Evolutionary conservation across 2,888 invertebrate species (phyloP).

Genomic region (Rotaria sp.): DNA sequence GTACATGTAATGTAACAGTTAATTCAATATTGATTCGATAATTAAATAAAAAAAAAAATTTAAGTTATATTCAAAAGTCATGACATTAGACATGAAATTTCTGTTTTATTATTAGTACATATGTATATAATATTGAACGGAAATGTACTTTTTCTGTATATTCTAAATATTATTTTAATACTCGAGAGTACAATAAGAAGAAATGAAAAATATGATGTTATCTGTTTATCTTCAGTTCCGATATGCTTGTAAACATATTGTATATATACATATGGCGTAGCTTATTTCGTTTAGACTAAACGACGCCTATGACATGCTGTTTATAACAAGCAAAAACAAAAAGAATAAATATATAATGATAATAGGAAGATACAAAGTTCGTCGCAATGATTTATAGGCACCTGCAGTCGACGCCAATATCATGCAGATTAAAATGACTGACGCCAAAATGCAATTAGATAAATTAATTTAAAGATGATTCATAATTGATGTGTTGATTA

Average conservation of each 20-base stretch:
- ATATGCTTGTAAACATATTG: neutral
- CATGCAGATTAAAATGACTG: neutral
- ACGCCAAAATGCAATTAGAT: neutral
- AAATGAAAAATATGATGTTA: neutral
- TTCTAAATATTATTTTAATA: neutral
- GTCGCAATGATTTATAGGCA: neutral
- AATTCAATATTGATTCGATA: neutral
- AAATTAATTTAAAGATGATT: neutral
- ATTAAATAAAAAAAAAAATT: neutral
- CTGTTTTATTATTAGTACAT: too few relatives aligned
- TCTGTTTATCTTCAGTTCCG: neutral
- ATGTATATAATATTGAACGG: neutral
- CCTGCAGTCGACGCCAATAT: neutral
- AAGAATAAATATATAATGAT: neutral
- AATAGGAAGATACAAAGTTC: neutral
- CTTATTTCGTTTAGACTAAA: neutral
- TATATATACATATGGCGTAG: neutral
- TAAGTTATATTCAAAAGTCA: too few relatives aligned
- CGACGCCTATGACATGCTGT: constrained; percentile 3
- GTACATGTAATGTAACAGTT: neutral
- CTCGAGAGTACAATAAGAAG: neutral
- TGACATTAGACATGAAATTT: too few relatives aligned
- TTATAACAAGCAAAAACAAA: neutral
- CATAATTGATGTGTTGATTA: too few relatives aligned
- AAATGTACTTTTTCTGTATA: neutral